These are phyloP conservation scores for Smittia aterrima DNA, from an alignment of 2,888 invertebrate species.

Conservation along the genomic window DNA sequence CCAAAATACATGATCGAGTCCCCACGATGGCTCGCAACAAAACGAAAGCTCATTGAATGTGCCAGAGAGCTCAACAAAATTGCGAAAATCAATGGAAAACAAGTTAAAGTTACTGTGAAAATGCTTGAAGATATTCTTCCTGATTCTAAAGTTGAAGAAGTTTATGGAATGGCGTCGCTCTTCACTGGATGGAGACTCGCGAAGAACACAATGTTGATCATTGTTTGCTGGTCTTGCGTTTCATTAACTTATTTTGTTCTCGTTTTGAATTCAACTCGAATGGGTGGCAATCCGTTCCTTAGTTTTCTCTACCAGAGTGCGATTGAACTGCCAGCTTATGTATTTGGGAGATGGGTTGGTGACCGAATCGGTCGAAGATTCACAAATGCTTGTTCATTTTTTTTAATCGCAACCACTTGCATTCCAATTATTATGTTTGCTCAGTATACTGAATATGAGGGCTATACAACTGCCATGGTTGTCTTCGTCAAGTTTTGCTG, in stretches of 20 bases:
- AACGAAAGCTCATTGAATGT: slow-evolving; percentile 56
- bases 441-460: slow-evolving; percentile 43
- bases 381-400: slow-evolving; percentile 55
- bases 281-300: slow-evolving; percentile 64
- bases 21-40: slow-evolving; percentile 63
- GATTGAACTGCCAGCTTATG: slow-evolving; percentile 63
- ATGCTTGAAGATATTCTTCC: slow-evolving; percentile 54
- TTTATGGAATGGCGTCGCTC: slow-evolving; percentile 58
- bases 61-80: slow-evolving; percentile 57
- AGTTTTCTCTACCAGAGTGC: slow-evolving; percentile 64
- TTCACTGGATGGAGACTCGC: slow-evolving; percentile 60
- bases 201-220: slow-evolving; percentile 57
- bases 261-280: slow-evolving; percentile 57
- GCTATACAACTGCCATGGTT: slow-evolving; percentile 47
- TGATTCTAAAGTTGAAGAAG: slow-evolving; percentile 50
- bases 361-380: slow-evolving; percentile 58
- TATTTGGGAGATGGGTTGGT: slow-evolving; percentile 58
- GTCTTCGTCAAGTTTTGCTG: slow-evolving; percentile 57
- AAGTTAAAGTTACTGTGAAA: slow-evolving; percentile 51
- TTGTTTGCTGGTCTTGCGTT: slow-evolving; percentile 57
- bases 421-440: slow-evolving; percentile 53
- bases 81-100: slow-evolving; percentile 57
- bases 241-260: slow-evolving; percentile 57
- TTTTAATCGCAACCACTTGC: slow-evolving; percentile 52
- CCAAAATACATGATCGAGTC: slow-evolving; percentile 62